Evolutionary conservation across 2,888 invertebrate species (phyloP), one percentile per base, ranked within the genome.

Genomic region (Penaeus monodon): DNA sequence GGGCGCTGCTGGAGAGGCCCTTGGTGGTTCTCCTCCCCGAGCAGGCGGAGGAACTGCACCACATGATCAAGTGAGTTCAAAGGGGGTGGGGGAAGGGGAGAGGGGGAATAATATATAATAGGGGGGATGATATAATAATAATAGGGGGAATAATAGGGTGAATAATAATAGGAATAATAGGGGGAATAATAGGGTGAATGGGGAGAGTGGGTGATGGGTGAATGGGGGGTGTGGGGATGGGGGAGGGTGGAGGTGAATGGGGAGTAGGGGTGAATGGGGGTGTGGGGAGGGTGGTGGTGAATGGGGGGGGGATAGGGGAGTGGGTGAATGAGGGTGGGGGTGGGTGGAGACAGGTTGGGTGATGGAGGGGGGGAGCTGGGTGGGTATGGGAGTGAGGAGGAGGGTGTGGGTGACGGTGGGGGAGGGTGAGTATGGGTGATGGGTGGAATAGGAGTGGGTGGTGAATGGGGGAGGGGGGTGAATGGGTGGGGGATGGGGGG

Each of bases 1-100:
- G 70, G 49, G 83, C 73, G 22, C 20, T 73, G 29, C 84, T 87
- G 44, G 84, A 87, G 80, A 33, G 87, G 27, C 87, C 87, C 65
- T 63, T 87, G 29, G 87, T 87, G 38, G 87, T 84, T 8, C 76
- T 87, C 29, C 79, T 80, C 7, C 87, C 83, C 17, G 64, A 83
- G 22, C 81, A 87, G 79, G 87, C 87, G 38, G 38, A 33, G 22
- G 84, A 87, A 17, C 77, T 87, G 33, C 64, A 81, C 76, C 73
- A 65, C 17, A 79, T 87, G 33, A 74, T 87, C 29, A 57, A 73
- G 87, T 87, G 65, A 70, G 87, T 83, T 2, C 2, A 2, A 17
- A 7, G 27, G 17, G 14, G 12, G 79, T 10, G 63, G n/a, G 64
- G 10, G 27, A 14, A 1, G 1, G 65, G n/a, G 79, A 14, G 64